Conservation (phyloP, 2,797 vertebrate genomes). For the Nothura maculosa region DNA sequence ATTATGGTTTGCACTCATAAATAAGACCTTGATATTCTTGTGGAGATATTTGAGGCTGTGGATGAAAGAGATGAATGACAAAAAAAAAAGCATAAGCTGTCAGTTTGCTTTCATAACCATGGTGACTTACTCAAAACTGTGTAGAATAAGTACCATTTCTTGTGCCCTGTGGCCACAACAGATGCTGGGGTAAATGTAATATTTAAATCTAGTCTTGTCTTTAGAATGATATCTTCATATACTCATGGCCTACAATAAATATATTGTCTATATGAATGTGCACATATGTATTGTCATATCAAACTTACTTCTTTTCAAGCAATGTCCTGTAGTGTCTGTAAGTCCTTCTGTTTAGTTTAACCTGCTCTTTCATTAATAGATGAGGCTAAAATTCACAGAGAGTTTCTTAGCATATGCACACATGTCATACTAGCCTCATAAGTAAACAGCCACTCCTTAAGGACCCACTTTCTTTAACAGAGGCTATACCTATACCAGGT, state of each 20-base stretch:
- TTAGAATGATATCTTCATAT: constrained; percentile 12
- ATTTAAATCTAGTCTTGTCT: not conserved
- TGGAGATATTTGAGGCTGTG: not conserved
- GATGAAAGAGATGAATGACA: not conserved
- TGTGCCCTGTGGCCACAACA: not conserved
- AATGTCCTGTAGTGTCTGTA: too few relatives aligned
- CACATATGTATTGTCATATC: too few relatives aligned
- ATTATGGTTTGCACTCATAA: not conserved
- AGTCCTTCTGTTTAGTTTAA: too few relatives aligned
- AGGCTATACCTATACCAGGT: not conserved
- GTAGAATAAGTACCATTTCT: not conserved
- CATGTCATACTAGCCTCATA: too few relatives aligned
- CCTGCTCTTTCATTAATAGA: too few relatives aligned
- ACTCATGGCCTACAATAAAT: not conserved
- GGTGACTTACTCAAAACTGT: not conserved
- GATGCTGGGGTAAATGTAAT: not conserved
- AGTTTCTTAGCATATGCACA: too few relatives aligned
- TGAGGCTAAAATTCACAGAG: too few relatives aligned
- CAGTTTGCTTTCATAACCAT: not conserved
- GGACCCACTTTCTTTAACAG: not conserved
- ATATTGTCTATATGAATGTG: too few relatives aligned
- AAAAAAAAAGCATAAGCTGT: not conserved
- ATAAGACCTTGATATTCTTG: not conserved
- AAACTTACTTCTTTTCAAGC: too few relatives aligned
- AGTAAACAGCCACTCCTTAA: not conserved